Evolutionary conservation across 1,140 invertebrate genomes (phyloP), one percentile per base, ranked within the genome.

Genomic region (Mylabris phalerata): DNA sequence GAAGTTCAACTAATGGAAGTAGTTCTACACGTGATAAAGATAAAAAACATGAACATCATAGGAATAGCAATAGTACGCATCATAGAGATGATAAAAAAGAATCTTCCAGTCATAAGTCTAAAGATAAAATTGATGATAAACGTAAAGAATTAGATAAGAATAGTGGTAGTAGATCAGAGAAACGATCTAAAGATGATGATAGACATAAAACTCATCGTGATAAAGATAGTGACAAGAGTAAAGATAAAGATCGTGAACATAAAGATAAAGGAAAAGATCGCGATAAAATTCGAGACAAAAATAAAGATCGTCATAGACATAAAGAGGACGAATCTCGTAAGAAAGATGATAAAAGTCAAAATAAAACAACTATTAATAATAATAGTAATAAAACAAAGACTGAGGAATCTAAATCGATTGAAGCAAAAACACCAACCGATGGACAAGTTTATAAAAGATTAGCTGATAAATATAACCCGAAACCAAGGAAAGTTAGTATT

Each of bases 141-240:
- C 57, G 67, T 52, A 68, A 65, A 52, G 49, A 61, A 45, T 61
- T 55, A 43, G 69, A 66, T 62, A 67, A 66, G 47, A 68, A 26
- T 65, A 52, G 55, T 57, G 60, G 51, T 61, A 63, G 52, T 54
- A 41, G 25, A 7, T 44, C 59, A 42, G 24, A 45, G 76, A 75
- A 76, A 2, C 75, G 78, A 65, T 55, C 77, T 46, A 76, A 76
- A 63, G 76, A 79, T 61, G 76, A 75, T 65, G 75, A 27, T 9
- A 24, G 41, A 4, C 32, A 32, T 32, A 32, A 32, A 32, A 32
- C 32, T 32, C 4, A 32, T 32, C 32, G 32, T 32, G 32, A 32
- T 32, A 32, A 32, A 32, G 19, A 19, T 19, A 19, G 19, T 19
- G 19, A 19, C 1, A 19, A 19, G 19, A 19, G 1, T 19, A 19